Conservation (phyloP, 2,113 vertebrate genomes). For the Carlito syrichta region DNA sequence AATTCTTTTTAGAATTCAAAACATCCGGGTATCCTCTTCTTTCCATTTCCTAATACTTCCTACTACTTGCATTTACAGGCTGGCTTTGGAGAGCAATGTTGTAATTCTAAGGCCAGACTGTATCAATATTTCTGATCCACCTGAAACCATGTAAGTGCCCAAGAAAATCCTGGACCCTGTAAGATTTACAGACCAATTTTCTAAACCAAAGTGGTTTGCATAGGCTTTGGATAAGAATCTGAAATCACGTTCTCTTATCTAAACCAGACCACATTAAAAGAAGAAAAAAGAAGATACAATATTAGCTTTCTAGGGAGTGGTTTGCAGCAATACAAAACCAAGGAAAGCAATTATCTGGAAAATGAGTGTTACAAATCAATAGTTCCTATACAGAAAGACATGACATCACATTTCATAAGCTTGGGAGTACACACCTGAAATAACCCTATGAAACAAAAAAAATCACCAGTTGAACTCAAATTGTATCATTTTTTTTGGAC, state of each 20-base stretch:
- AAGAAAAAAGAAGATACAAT: constrained; percentile 28
- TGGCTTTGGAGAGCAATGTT: constrained; percentile 10
- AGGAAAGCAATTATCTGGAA: constrained; percentile 66
- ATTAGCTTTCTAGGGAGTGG: constrained; percentile 52
- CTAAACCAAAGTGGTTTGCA: constrained; percentile 68
- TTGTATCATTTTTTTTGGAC: not conserved
- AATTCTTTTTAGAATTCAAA: constrained; percentile 32
- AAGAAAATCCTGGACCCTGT: constrained; percentile 24
- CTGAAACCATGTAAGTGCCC: constrained; percentile 39
- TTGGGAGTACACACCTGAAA: not conserved
- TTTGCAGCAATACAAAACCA: constrained; percentile 17
- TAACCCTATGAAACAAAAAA: constrained; percentile 12
- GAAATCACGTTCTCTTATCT: constrained; percentile 67
- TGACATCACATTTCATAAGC: not conserved
- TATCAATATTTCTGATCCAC: constrained; percentile 54
- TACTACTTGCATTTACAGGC: constrained; percentile 23
- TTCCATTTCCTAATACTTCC: not conserved
- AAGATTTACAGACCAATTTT: constrained; percentile 70
- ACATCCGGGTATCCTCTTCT: not conserved
- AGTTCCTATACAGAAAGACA: not conserved
- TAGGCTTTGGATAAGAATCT: constrained; percentile 66
- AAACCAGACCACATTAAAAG: constrained; percentile 49
- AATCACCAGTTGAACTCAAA: not conserved
- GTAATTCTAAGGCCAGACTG: not conserved
- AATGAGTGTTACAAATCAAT: constrained; percentile 62